Conservation (phyloP, 2,888 invertebrate species). For the Gastracanthus pulcherrimus region DNA sequence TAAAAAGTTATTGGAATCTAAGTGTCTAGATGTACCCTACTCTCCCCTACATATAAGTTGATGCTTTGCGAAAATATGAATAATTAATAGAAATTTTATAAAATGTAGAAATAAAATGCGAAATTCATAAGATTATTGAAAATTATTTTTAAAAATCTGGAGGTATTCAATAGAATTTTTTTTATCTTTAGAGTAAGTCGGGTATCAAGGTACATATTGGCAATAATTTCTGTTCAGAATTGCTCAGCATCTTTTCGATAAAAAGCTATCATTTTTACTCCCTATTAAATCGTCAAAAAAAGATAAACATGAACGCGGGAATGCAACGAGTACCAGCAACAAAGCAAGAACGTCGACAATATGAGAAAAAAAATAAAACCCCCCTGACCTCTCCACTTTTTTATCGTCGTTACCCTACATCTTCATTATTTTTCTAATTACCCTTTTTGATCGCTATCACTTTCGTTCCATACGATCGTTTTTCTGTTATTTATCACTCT, state of each 20-base stretch:
- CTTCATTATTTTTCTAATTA: conserved; percentile 44
- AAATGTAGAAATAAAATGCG: no score
- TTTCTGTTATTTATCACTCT: no score
- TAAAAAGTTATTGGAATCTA: no score
- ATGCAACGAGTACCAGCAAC: conserved; percentile 1
- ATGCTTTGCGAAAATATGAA: no score
- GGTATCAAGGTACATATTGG: not conserved
- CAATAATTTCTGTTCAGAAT: not conserved
- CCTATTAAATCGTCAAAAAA: not conserved
- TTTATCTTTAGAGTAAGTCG: not conserved
- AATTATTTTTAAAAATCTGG: not conserved
- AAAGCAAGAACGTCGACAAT: not conserved
- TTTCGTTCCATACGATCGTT: conserved; percentile 40
- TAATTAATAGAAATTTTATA: no score
- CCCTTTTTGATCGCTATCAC: conserved; percentile 35
- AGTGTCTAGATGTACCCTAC: no score
- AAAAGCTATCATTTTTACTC: conserved; percentile 11
- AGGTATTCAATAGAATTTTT: not conserved
- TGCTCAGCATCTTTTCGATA: not conserved
- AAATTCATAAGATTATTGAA: not conserved
- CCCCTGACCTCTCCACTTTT: conserved; percentile 11
- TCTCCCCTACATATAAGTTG: no score
- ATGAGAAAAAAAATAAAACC: not conserved
- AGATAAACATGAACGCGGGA: not conserved
- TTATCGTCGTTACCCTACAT: conserved; percentile 32